A percentile compares a stretch with the other conserved stretches of the same genome.
Conservation (phyloP, 2,113 vertebrate species). For the Anoplopoma fimbria region DNA sequence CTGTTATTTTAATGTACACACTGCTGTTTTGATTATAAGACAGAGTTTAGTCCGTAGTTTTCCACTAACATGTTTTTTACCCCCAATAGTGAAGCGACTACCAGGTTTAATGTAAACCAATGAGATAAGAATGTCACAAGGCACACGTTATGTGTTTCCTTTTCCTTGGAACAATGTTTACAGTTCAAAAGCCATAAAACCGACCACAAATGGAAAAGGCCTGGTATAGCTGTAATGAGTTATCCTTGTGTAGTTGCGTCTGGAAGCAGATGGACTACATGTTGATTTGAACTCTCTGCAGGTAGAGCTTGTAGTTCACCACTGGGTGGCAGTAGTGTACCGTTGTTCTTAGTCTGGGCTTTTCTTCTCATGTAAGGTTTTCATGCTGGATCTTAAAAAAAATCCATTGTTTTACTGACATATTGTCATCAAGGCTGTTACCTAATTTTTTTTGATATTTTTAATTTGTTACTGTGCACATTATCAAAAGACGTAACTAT, state of each 20-base stretch:
- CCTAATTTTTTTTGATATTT: neutral
- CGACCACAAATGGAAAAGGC: constrained; percentile 74
- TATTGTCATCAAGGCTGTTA: neutral
- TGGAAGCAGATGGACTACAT: constrained; percentile 59
- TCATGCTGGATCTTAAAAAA: constrained; percentile 9
- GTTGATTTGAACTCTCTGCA: constrained; percentile 33
- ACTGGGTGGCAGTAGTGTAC: constrained; percentile 80
- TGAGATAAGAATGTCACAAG: constrained; percentile 64
- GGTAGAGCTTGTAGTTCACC: constrained; percentile 49
- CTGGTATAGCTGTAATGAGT: constrained; percentile 69
- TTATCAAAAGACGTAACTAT: neutral
- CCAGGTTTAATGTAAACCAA: constrained; percentile 45
- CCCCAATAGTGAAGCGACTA: constrained; percentile 1
- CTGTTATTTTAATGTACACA: constrained; percentile 38
- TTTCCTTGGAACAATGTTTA: constrained; percentile 72
- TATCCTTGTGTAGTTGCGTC: constrained; percentile 67
- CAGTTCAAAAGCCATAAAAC: constrained; percentile 75
- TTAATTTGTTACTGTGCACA: neutral
- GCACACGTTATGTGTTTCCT: constrained; percentile 63
- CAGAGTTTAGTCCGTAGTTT: constrained; percentile 17
- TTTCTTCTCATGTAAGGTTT: constrained; percentile 4
- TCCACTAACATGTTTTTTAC: neutral
- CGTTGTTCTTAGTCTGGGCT: constrained; percentile 34
- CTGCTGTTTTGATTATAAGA: constrained; percentile 45
- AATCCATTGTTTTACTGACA: neutral